phyloP scores from a whole-genome alignment of 2,113 vertebrate genomes.

The Megalops atlanticus region DNA sequence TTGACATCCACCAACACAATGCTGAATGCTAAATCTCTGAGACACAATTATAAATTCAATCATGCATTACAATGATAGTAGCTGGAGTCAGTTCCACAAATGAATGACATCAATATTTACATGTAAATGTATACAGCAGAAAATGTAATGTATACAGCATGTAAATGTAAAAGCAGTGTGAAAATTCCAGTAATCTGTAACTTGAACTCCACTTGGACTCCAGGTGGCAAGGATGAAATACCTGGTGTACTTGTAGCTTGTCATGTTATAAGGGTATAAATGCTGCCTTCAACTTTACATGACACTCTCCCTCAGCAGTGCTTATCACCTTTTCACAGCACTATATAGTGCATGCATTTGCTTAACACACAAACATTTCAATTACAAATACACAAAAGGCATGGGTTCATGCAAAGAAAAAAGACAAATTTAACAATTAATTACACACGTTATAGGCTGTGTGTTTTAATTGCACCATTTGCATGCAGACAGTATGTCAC shows the following conservation, averaged over 20 bases:
- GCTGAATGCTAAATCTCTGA: neutral
- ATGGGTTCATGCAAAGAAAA: neutral
- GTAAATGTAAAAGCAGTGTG: too few species aligned
- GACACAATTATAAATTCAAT: neutral
- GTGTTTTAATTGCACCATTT: too few species aligned
- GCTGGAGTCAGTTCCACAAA: neutral
- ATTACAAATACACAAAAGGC: neutral
- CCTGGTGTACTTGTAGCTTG: neutral
- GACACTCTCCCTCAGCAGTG: neutral
- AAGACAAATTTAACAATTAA: neutral
- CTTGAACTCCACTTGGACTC: neutral
- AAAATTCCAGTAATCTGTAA: too few species aligned
- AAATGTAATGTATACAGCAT: too few species aligned
- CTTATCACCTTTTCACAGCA: too few species aligned
- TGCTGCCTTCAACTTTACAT: neutral
- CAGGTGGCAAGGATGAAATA: neutral
- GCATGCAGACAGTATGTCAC: neutral
- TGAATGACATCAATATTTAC: too few species aligned
- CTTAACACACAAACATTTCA: neutral
- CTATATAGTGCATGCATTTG: neutral
- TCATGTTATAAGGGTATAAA: neutral
- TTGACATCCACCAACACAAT: neutral
- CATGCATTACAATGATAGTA: neutral
- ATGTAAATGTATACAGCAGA: too few species aligned
- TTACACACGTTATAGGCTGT: neutral